phyloP scores from a whole-genome alignment of 2,797 vertebrate genomes.

The Trachurus trachurus region DNA sequence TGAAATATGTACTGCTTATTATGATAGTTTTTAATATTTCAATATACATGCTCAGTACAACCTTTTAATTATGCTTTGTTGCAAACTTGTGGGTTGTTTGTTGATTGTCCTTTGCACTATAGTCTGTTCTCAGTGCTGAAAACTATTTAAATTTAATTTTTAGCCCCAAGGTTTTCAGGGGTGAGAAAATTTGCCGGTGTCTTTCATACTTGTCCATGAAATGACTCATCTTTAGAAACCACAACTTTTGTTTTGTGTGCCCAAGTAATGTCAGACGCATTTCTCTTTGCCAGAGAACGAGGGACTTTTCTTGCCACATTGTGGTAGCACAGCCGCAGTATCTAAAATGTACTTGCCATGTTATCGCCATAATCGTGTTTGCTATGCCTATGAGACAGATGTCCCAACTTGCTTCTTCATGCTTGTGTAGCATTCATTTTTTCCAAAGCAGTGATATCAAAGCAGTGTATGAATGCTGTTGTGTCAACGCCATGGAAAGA shows the following conservation, averaged over 20 bases:
- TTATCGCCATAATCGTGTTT: neutral
- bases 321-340: neutral
- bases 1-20: slow-evolving; percentile 17
- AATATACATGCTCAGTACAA: slow-evolving; percentile 28
- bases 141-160: neutral
- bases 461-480: slow-evolving; percentile 17
- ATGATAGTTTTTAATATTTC: neutral
- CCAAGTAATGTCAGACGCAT: neutral
- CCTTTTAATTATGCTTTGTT: slow-evolving; percentile 7
- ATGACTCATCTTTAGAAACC: slow-evolving; percentile 8
- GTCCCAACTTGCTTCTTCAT: neutral
- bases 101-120: neutral
- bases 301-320: slow-evolving; percentile 9
- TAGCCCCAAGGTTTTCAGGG: neutral
- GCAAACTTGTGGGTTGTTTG: neutral
- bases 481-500: neutral
- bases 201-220: neutral
- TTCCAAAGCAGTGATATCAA: neutral
- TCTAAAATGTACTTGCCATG: neutral
- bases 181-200: neutral
- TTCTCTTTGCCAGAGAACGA: neutral
- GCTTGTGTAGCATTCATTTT: slow-evolving; percentile 8
- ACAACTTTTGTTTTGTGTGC: neutral
- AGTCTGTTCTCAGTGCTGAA: neutral
- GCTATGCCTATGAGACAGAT: slow-evolving; percentile 4